A percentile compares a stretch with the other conserved stretches of the same genome.
phyloP scores from a whole-genome alignment of 2,888 invertebrate species.

The Argynnis bischoffii region DNA sequence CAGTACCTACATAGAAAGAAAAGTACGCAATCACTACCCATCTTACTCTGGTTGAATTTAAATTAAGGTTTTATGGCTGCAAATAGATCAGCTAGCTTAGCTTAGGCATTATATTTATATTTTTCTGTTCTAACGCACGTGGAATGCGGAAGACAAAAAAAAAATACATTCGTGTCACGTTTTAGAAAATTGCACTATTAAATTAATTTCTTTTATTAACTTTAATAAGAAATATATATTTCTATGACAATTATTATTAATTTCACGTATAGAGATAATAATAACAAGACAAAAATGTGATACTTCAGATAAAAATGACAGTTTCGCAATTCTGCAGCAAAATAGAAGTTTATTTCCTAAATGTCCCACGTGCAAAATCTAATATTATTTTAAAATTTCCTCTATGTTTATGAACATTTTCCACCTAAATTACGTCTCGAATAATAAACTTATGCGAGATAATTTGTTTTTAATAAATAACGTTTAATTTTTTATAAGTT shows the following conservation, averaged over 20 bases:
- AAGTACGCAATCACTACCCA: conserved; percentile 31
- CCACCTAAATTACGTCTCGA: background rate
- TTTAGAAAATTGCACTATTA: conserved; percentile 1
- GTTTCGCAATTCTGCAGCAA: conserved; percentile 13
- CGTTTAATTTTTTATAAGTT: background rate
- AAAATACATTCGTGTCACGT: conserved; percentile 21
- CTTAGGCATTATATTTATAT: conserved; percentile 8
- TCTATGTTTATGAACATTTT: background rate
- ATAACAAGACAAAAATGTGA: background rate
- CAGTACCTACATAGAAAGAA: conserved; percentile 28
- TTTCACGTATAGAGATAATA: too few relatives aligned
- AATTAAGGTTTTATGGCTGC: conserved; percentile 23
- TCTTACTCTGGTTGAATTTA: conserved; percentile 29
- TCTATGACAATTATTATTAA: background rate
- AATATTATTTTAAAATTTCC: conserved; percentile 12
- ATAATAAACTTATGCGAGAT: background rate
- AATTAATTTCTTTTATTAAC: conserved; percentile 4
- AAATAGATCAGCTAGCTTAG: conserved; percentile 1
- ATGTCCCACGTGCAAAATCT: background rate
- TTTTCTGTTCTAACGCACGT: background rate
- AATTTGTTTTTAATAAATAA: background rate
- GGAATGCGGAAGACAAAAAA: conserved; percentile 26
- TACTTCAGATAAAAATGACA: background rate
- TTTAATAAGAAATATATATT: background rate
- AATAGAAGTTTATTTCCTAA: conserved; percentile 27